Conservation (phyloP, 2,888 invertebrate genomes). For the Hypselothyrea guttata region DNA sequence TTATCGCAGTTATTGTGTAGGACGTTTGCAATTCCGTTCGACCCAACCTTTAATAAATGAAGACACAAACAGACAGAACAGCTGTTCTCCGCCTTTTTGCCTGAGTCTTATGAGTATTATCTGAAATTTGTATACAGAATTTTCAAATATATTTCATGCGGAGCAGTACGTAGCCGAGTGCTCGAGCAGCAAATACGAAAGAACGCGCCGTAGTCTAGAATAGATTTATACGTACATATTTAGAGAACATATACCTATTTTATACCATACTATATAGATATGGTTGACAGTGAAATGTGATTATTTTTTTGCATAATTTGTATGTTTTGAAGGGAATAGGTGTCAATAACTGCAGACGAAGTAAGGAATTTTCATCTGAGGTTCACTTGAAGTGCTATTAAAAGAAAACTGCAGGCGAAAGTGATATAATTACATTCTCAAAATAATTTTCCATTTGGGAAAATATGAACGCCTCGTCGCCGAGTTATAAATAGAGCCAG, state of each 20-base stretch:
- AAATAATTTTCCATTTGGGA: constrained; percentile 36
- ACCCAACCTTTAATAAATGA: not conserved
- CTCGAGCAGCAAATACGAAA: constrained; percentile 18
- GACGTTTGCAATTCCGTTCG: too few species aligned
- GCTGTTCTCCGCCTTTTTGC: too few species aligned
- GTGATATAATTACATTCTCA: constrained; percentile 63
- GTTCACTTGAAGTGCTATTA: constrained; percentile 7
- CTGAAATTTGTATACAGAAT: constrained; percentile 50
- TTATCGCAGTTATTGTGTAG: too few species aligned
- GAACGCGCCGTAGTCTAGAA: constrained; percentile 27
- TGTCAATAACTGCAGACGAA: not conserved
- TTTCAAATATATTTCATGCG: constrained; percentile 39
- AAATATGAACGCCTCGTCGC: constrained; percentile 42
- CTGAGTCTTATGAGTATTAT: not conserved
- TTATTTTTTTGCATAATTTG: too few species aligned
- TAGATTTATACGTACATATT: constrained; percentile 16
- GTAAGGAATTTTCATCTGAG: not conserved
- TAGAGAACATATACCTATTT: constrained; percentile 13
- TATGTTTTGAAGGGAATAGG: not conserved
- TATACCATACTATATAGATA: constrained; percentile 1
- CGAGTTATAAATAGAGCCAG: constrained; percentile 57
- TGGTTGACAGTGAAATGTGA: too few species aligned
- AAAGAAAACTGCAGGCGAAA: constrained; percentile 43
- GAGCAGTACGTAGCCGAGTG: constrained; percentile 53
- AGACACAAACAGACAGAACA: constrained; percentile 28